Base-by-base conservation (phyloP, 2,797 vertebrate genomes). In the Muraenolepis orangiensis region DNA sequence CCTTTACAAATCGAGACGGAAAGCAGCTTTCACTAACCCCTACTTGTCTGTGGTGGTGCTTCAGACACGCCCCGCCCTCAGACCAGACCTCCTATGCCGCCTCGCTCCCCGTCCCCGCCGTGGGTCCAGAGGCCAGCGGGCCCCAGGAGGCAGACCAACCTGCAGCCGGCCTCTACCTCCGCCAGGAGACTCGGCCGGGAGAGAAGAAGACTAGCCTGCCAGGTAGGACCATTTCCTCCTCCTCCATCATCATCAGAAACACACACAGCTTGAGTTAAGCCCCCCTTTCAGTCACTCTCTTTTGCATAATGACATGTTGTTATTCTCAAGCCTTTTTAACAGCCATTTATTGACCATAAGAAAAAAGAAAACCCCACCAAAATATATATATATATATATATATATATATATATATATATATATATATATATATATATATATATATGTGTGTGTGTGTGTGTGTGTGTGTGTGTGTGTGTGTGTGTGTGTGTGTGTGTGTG, bases 31-130 rank as follows among this genome's bases (percentile, higher is more conserved):
- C 51, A 11, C 57, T 64, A 12, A 64, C 23, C 23, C 12, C 57
- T 26, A 26, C 57, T 13, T 64, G 57, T 46, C 13, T 18, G 40
- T 64, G 5, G 51, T 11, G n/a, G 51, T 57, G 11, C 61, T 26
- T 30, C 84, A 96, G 95, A 79, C 78, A 66, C 79, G 10, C 1
- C 78, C 7, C 30, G 6, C 0, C 28, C 74, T 3, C 89, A 90
- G 76, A 85, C 82, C 74, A 69, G 71, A 31, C 83, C 86, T 2
- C 73, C 69, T 72, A 90, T 92, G 1, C 89, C 87, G 34, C 96
- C 95, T 0, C 91, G 95, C 11, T 95, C 95, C 18, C 91, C 94
- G 7, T 93, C 94, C 13, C 94, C 93, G 20, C 91, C n/a, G 5
- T 79, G 12, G 13, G 14, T 16, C 40, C n/a, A 6, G n/a, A n/a